Evolutionary conservation across 2,113 vertebrate genomes (phyloP).

Genomic region (Notothenia rossii): DNA sequence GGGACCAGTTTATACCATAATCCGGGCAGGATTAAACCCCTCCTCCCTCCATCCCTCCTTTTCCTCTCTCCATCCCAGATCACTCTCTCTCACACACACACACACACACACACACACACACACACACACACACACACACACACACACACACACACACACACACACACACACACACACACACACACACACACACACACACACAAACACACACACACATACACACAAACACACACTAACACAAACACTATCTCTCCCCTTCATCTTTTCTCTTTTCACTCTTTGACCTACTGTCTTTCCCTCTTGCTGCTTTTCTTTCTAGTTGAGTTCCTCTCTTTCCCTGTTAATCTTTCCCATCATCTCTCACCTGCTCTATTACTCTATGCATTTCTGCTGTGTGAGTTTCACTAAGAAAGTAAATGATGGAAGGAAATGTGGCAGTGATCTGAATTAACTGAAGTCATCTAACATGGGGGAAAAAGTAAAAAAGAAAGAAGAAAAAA

Average conservation of each 20-base stretch:
- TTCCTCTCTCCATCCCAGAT: slow-evolving; percentile 29
- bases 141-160: slow-evolving; percentile 29
- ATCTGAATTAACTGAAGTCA: not conserved
- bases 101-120: not conserved
- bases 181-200: not conserved
- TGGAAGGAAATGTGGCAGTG: not conserved
- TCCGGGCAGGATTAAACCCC: slow-evolving; percentile 83
- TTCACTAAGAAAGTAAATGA: not conserved
- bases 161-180: slow-evolving; percentile 4
- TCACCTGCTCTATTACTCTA: slow-evolving; percentile 2
- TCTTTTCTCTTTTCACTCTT: slow-evolving; percentile 36
- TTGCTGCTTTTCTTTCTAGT: slow-evolving; percentile 19
- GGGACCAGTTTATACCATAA: slow-evolving; percentile 79
- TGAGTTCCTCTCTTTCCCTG: not conserved
- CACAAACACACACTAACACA: not conserved
- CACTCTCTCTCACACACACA: slow-evolving; percentile 11
- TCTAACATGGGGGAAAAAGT: not conserved
- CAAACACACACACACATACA: not conserved
- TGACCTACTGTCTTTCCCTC: slow-evolving; percentile 34
- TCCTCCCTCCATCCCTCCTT: slow-evolving; percentile 68
- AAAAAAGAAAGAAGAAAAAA: not conserved
- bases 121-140: slow-evolving; percentile 27
- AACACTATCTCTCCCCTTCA: slow-evolving; percentile 27
- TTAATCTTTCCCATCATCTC: slow-evolving; percentile 12
- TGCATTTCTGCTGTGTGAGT: not conserved